Conservation (phyloP, 2,888 invertebrate genomes). For the Epirrhoe tristata region DNA sequence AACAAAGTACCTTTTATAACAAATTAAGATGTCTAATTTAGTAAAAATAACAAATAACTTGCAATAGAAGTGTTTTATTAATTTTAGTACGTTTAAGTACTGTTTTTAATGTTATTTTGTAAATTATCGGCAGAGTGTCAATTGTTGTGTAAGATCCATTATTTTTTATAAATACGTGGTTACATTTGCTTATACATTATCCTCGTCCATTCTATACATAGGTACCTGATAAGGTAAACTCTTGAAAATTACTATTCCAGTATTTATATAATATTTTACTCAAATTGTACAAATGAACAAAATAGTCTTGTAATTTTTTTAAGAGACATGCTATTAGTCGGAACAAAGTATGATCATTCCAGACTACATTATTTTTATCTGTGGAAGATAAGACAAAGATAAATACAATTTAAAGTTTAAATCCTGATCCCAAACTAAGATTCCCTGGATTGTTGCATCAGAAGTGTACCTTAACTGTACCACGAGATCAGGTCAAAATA, state of each 20-base stretch:
- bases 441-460: too few species aligned
- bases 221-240: not conserved
- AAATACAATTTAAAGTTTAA: too few species aligned
- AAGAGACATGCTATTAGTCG: too few species aligned
- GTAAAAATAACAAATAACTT: conserved; percentile 41
- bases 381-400: too few species aligned
- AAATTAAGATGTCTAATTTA: conserved; percentile 21
- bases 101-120: conserved; percentile 48
- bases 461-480: too few species aligned
- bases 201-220: not conserved
- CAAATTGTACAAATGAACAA: too few species aligned
- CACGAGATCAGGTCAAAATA: too few species aligned
- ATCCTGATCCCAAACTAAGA: too few species aligned
- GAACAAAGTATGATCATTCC: too few species aligned
- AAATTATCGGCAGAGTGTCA: conserved; percentile 53
- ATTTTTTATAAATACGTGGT: conserved; percentile 6
- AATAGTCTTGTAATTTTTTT: too few species aligned
- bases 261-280: not conserved
- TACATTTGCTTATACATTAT: not conserved
- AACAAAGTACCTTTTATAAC: not conserved
- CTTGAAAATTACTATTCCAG: not conserved
- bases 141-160: conserved; percentile 49
- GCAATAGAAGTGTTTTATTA: conserved; percentile 44
- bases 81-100: conserved; percentile 57
- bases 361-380: too few species aligned